phyloP scores from a whole-genome alignment of 2,113 vertebrate species.

The Poicephalus gulielmi region DNA sequence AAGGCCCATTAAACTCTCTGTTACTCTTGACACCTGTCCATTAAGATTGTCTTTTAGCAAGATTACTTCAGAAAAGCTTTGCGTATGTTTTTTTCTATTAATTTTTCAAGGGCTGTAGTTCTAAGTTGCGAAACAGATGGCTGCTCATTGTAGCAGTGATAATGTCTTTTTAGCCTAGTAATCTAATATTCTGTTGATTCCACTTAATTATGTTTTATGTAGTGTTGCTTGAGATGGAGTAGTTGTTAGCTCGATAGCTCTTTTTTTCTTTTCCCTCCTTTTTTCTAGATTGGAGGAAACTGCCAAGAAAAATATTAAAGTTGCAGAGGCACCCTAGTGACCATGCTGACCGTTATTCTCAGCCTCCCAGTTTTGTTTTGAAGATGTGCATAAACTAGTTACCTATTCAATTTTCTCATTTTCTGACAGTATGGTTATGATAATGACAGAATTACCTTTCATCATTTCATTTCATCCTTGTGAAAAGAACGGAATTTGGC shows the following conservation, averaged over 20 bases:
- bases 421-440: not conserved
- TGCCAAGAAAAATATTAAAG: not conserved
- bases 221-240: not conserved
- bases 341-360: not conserved
- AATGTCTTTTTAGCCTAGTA: not conserved
- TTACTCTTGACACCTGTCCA: slow-evolving; percentile 30
- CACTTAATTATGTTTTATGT: slow-evolving; percentile 13
- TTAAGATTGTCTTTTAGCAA: not conserved
- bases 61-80: not conserved
- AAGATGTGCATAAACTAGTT: not conserved
- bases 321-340: not conserved
- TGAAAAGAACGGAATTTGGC: not conserved
- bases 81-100: not conserved
- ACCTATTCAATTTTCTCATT: not conserved
- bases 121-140: not conserved
- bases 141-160: not conserved
- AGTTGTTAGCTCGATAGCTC: not conserved
- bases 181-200: slow-evolving; percentile 7
- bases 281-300: not conserved
- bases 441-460: not conserved
- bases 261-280: not conserved
- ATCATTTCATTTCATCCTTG: not conserved
- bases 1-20: slow-evolving; percentile 25
- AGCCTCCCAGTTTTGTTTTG: not conserved
- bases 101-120: not conserved